Conservation (phyloP, 2,797 vertebrate genomes). For the Hydrophis major region DNA sequence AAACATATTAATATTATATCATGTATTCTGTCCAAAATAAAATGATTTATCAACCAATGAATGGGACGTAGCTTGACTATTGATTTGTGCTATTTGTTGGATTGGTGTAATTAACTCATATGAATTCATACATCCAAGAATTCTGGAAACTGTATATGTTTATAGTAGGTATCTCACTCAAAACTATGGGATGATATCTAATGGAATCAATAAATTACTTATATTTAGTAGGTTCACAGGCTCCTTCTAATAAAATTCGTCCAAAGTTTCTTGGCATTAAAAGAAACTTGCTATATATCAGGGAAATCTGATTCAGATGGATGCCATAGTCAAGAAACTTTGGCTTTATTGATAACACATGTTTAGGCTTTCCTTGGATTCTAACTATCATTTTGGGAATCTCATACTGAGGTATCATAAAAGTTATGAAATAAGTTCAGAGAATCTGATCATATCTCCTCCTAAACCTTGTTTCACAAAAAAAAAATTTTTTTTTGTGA, state of each 20-base stretch:
- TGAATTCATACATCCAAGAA: neutral
- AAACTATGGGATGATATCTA: neutral
- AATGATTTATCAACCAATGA: neutral
- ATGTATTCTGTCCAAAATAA: conserved; percentile 9
- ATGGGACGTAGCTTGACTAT: neutral
- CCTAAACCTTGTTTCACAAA: neutral
- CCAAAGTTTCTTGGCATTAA: neutral
- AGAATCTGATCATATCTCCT: neutral
- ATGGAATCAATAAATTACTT: neutral
- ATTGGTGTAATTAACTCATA: neutral
- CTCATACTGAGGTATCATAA: neutral
- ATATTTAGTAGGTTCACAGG: neutral
- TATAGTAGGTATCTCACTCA: neutral
- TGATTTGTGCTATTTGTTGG: neutral
- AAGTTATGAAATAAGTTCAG: neutral
- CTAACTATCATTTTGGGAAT: neutral
- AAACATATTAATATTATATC: conserved; percentile 24
- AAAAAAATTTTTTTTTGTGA: neutral
- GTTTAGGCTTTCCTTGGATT: neutral
- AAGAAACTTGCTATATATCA: neutral
- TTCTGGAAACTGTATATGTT: neutral
- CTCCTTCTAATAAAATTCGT: neutral
- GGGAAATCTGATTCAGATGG: neutral
- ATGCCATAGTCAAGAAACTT: neutral
- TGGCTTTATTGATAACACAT: neutral